phyloP scores from a whole-genome alignment of 1,140 invertebrate species.

The Eufriesea mexicana region DNA sequence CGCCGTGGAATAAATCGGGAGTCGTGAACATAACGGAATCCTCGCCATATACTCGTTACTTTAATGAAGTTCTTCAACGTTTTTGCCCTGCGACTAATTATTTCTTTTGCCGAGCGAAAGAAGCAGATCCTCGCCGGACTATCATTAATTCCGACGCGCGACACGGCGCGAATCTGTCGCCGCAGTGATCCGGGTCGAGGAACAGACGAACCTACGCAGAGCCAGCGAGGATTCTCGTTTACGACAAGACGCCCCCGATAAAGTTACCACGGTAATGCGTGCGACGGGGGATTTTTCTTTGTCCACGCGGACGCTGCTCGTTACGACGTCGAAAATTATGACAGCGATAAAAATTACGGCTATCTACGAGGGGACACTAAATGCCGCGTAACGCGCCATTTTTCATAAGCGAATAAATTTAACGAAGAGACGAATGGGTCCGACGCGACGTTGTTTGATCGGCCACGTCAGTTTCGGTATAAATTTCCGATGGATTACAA shows the following conservation, averaged over 20 bases:
- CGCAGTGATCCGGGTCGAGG: conserved; percentile 10
- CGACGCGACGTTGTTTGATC: too few relatives aligned
- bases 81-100: conserved; percentile 55
- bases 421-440: too few relatives aligned
- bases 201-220: not conserved
- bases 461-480: too few relatives aligned
- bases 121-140: conserved; percentile 13
- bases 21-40: conserved; percentile 40
- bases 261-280: not conserved
- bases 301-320: not conserved
- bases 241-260: not conserved
- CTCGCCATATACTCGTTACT: conserved; percentile 15
- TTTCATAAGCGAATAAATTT: not conserved
- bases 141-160: conserved; percentile 36
- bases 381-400: not conserved
- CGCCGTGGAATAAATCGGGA: not conserved
- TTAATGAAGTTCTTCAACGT: conserved; percentile 32
- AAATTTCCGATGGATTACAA: too few relatives aligned
- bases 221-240: not conserved
- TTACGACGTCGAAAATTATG: not conserved
- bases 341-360: not conserved
- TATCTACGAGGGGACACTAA: not conserved
- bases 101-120: conserved; percentile 20
- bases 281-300: not conserved
- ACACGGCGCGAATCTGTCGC: not conserved